phyloP scores from a whole-genome alignment of 2,797 vertebrate species.

The Poliocrania exsul region DNA sequence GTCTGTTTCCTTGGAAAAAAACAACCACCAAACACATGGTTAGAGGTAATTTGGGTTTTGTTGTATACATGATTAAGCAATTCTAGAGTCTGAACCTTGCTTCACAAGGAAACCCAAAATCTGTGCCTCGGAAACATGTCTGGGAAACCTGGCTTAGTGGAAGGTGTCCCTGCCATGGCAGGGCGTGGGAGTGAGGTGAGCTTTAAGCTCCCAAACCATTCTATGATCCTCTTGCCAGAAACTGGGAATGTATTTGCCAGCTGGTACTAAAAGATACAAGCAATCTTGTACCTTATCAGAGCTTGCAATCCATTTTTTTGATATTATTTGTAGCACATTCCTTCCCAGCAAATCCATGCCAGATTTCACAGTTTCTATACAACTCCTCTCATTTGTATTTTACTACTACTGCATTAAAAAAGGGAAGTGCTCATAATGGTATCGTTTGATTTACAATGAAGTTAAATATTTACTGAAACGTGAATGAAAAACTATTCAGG shows the following conservation, averaged over 20 bases:
- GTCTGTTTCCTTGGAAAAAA: background rate
- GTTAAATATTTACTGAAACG: background rate
- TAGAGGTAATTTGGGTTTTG: background rate
- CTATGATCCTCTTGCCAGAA: background rate
- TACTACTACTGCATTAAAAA: background rate
- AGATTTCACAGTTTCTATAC: background rate
- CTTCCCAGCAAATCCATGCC: background rate
- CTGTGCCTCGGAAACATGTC: background rate
- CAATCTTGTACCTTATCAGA: background rate
- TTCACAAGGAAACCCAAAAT: background rate
- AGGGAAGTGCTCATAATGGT: background rate
- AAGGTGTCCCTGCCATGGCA: background rate
- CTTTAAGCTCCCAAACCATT: background rate
- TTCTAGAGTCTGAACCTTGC: background rate
- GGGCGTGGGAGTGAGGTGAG: background rate
- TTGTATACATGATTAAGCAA: background rate
- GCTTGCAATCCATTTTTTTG: background rate
- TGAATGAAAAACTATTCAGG: background rate
- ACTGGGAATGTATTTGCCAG: background rate
- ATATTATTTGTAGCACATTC: background rate
- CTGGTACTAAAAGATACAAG: background rate
- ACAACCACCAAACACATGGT: background rate
- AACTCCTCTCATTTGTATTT: background rate
- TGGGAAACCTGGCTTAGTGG: background rate
- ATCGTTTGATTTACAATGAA: background rate